phyloP scores from a whole-genome alignment of 2,113 vertebrate species.

The Calidris pugnax region DNA sequence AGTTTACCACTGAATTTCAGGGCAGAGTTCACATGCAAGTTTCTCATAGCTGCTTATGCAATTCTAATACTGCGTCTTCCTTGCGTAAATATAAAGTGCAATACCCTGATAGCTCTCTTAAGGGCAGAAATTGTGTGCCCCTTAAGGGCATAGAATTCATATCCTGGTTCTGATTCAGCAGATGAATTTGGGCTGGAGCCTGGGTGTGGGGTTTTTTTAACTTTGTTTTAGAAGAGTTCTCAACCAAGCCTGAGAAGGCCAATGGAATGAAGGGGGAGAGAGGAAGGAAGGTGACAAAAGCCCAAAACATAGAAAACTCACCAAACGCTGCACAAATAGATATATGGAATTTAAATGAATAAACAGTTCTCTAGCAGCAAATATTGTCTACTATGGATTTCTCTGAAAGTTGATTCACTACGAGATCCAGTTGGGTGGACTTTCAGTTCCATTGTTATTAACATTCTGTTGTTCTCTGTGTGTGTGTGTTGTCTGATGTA shows the following conservation, averaged over 20 bases:
- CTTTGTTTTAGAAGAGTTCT: neutral
- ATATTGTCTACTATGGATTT: neutral
- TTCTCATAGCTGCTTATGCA: neutral
- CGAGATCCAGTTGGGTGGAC: neutral
- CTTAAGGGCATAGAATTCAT: neutral
- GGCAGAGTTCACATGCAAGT: neutral
- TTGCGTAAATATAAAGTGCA: neutral
- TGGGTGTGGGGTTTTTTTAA: neutral
- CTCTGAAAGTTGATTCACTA: neutral
- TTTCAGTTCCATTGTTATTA: neutral
- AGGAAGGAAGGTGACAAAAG: neutral
- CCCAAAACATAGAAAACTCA: neutral
- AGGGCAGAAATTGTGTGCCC: neutral
- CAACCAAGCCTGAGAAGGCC: neutral
- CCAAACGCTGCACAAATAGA: rapidly evolving
- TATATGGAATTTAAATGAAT: neutral
- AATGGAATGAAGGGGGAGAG: neutral
- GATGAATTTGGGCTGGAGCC: neutral
- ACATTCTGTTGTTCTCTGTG: neutral
- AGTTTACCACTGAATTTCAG: neutral
- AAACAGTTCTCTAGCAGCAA: neutral
- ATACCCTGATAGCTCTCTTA: neutral
- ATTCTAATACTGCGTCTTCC: neutral
- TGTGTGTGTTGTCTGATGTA: neutral
- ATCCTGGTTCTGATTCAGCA: neutral